Base-by-base conservation (phyloP, 2,888 invertebrate species). In the Ophonus ardosiacus region DNA sequence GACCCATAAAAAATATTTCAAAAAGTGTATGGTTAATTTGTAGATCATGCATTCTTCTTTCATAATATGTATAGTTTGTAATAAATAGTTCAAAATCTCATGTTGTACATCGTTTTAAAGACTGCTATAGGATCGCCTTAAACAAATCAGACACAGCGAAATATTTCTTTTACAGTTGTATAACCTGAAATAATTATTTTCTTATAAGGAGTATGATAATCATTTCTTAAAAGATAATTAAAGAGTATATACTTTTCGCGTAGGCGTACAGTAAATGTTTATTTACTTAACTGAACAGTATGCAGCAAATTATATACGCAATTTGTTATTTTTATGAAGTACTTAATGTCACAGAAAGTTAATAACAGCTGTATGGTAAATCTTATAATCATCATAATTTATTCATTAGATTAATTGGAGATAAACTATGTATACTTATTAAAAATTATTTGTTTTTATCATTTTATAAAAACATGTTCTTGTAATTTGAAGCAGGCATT, bases 311-410 rank as follows among this genome's bases (percentile, higher is more conserved):
- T 51, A 51, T 51, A 78, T 78, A 56, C 56, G 68, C 31, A 68
- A 68, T 68, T 68, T 40, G 31, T 38, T 10, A 68, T 68, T 68
- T 68, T 68, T 68, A 68, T 68, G 13, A 68, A 68, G 68, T 7
- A 31, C 38, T 68, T 68, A 68, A 68, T 68, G 68, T 38, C 68
- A 38, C 31, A 40, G 68, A 38, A n/a, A 31, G 68, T 15, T 24
- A 31, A n/a, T 68, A 68, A 68, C 31, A 38, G 68, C 15, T 31
- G 31, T 15, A 68, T 38, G 38, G 38, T 38, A 38, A 31, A 68
- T 68, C 31, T 68, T 68, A 38, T 68, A 31, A 68, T 68, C 24
- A 24, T 24, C 38, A 68, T 68, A 68, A 68, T 68, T 68, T 68
- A 68, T 68, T 40, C 68, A 68, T 68, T 68, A 68, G 31, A 68